A percentile compares a stretch with the other conserved stretches of the same genome.
Evolutionary conservation across 1,140 invertebrate genomes (phyloP).

Genomic region (Pteromalus puparum): DNA sequence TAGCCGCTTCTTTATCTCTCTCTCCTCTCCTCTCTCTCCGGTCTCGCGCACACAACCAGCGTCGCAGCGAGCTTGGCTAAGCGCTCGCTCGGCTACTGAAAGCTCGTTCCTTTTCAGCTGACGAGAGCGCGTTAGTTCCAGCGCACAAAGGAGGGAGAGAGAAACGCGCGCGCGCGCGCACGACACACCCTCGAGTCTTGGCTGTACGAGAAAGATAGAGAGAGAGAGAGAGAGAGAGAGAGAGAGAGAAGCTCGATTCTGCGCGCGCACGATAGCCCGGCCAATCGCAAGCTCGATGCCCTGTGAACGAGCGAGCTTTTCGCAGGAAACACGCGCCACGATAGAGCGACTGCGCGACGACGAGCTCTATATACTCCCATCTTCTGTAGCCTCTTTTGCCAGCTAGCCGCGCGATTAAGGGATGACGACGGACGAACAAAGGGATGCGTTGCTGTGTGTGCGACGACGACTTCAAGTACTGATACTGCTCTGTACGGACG

Average conservation of each 20-base stretch:
- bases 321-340: neutral
- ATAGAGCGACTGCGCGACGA: neutral
- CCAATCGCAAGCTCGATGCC: neutral
- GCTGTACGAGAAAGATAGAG: neutral
- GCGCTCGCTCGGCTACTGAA: neutral
- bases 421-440: conserved; percentile 3
- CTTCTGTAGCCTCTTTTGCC: neutral
- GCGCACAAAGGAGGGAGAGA: neutral
- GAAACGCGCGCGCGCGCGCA: neutral
- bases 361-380: neutral
- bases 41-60: neutral
- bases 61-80: neutral
- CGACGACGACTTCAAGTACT: neutral
- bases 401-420: neutral
- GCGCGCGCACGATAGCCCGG: neutral
- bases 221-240: neutral
- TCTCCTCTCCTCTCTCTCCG: neutral
- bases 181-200: conserved; percentile 14
- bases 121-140: neutral
- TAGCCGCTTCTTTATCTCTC: neutral
- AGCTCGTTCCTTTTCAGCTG: neutral
- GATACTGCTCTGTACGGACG: neutral
- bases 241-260: neutral
- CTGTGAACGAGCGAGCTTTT: neutral
- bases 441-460: neutral